Conservation (phyloP, 2,888 invertebrate species). For the Mimas tiliae region DNA sequence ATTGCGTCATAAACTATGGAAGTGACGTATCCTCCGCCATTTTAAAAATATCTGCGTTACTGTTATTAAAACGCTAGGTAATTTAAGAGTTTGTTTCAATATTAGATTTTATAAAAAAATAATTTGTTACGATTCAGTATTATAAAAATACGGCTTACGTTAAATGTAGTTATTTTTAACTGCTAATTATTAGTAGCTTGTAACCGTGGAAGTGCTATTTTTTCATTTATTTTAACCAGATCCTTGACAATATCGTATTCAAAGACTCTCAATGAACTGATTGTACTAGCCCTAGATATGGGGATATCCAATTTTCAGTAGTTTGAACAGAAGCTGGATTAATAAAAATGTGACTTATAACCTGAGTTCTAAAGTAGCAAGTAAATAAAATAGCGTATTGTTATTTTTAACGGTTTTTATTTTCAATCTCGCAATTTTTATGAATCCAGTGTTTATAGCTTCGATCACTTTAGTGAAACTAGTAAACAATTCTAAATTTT, state of each 20-base stretch:
- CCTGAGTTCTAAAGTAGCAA: constrained; percentile 2
- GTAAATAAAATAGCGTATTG: constrained; percentile 12
- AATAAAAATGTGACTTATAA: constrained; percentile 29
- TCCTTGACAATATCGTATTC: constrained; percentile 61
- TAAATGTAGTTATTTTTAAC: constrained; percentile 29
- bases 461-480: constrained; percentile 50
- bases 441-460: constrained; percentile 41
- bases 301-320: constrained; percentile 64
- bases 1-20: constrained; percentile 17
- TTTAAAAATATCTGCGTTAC: constrained; percentile 21
- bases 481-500: constrained; percentile 33
- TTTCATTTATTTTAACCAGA: constrained; percentile 40
- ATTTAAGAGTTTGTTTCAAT: constrained; percentile 15
- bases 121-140: constrained; percentile 46
- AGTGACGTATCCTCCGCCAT: constrained; percentile 10
- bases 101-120: constrained; percentile 33
- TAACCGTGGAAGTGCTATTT: constrained; percentile 13
- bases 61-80: constrained; percentile 11
- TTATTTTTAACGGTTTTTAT: constrained; percentile 12
- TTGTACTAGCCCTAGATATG: constrained; percentile 49
- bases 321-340: constrained; percentile 42
- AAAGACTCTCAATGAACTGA: constrained; percentile 59
- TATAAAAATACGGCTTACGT: constrained; percentile 31
- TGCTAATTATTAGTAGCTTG: constrained; percentile 26
- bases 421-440: constrained; percentile 32